Conservation (phyloP, 1,140 invertebrate species). For the Anastrepha ludens region DNA sequence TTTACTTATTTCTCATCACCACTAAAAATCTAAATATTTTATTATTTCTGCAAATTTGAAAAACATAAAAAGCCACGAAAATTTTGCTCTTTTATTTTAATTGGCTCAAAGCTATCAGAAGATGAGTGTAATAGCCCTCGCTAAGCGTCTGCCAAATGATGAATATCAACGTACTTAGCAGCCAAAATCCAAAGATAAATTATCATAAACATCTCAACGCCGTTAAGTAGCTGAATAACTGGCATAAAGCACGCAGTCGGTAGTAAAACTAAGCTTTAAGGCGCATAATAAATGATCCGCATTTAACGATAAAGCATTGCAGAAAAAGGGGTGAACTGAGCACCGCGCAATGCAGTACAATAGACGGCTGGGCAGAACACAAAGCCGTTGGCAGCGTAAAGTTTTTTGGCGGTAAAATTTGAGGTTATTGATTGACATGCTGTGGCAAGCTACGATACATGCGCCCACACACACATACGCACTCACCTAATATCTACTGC, state of each 20-base stretch:
- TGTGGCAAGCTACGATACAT: background rate
- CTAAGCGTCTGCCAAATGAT: background rate
- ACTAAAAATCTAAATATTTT: no score
- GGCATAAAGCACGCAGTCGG: background rate
- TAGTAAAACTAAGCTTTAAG: conserved; percentile 26
- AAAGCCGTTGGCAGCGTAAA: background rate
- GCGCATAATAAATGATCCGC: conserved; percentile 18
- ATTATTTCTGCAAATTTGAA: no score
- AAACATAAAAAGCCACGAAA: no score
- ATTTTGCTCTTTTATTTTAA: no score
- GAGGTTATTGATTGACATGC: conserved; percentile 43
- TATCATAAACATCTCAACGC: conserved; percentile 44
- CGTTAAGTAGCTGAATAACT: conserved; percentile 30
- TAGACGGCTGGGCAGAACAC: background rate
- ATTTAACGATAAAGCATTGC: conserved; percentile 26
- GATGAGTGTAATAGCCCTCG: no score
- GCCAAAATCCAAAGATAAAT: conserved; percentile 19
- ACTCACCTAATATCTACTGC: no score
- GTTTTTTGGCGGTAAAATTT: conserved; percentile 25
- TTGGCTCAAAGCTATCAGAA: no score
- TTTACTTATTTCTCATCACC: no score
- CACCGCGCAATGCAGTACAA: background rate
- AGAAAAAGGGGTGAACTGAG: background rate
- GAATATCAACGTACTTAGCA: conserved; percentile 28
- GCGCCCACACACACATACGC: background rate